Evolutionary conservation across 2,113 vertebrate species (phyloP), one percentile per base, ranked within the genome.

Genomic region (Smithornis capensis): DNA sequence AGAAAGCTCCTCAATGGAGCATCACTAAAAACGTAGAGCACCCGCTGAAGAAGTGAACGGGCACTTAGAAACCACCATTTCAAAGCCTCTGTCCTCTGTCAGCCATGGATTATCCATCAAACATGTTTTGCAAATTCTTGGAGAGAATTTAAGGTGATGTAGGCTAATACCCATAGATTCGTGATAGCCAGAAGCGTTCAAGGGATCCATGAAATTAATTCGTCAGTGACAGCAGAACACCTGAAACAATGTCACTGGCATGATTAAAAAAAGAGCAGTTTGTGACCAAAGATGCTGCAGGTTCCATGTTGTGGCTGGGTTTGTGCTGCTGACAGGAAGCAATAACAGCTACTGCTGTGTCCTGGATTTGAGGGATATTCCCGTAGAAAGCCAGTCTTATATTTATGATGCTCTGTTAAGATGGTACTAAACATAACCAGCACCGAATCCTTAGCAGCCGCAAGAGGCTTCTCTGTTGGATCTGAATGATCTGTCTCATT

Each of bases 401-500:
- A 19, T n/a, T 27, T 56, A 78, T 2, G 19, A 47, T 42, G 83
- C 25, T 62, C 25, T 3, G 15, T 73, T 77, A 95, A 88, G 69
- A 75, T 15, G 88, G 60, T 63, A 87, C 35, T 31, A 92, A 93
- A 78, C 35, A 37, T 23, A 89, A 69, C 47, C 71, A 92, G 71
- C 55, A 29, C 11, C 1, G 3, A 7, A 81, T 74, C 59, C 89
- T 57, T 52, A 60, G 80, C 6, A 29, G 76, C 68, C 19, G 18
- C 85, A 94, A 65, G 55, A 62, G 68, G 75, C 80, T 76, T 94
- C 74, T 82, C 73, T 73, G 23, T 67, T 75, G 62, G 57, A 68
- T 86, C 42, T 84, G 78, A 96, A 96, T 81, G 81, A 96, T 70
- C 82, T 76, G 71, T 23, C 45, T 82, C 92, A 87, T 83, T 91